Conservation (phyloP, 1,140 invertebrate genomes). For the Drosophila burlai region DNA sequence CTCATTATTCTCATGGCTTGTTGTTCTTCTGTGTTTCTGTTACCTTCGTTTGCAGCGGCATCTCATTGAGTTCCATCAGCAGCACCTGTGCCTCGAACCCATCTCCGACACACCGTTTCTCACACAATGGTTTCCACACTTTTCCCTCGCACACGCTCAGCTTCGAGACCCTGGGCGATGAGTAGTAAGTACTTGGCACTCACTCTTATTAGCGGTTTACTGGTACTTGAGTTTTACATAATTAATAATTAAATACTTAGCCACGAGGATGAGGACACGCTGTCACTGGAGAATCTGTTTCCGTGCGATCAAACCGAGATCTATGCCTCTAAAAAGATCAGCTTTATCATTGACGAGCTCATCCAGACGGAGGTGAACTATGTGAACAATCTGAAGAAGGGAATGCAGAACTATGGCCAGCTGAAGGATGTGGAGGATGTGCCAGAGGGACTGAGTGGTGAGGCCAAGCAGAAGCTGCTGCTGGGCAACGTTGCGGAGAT, state of each 20-base stretch:
- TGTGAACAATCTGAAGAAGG: constrained; percentile 76
- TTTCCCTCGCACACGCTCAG: constrained; percentile 75
- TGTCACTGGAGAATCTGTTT: constrained; percentile 82
- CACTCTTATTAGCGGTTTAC: background rate
- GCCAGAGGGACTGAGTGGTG: constrained; percentile 64
- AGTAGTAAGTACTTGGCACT: constrained; percentile 79
- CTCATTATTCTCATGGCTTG: constrained; percentile 21
- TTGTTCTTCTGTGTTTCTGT: constrained; percentile 36
- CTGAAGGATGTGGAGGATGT: constrained; percentile 57
- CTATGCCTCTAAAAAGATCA: constrained; percentile 81
- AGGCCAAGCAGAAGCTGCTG: constrained; percentile 54
- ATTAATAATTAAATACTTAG: constrained; percentile 31
- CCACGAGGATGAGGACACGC: constrained; percentile 81
- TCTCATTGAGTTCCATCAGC: constrained; percentile 68
- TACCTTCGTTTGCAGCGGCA: constrained; percentile 63
- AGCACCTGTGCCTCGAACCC: constrained; percentile 50
- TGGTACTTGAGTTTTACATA: background rate
- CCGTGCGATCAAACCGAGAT: constrained; percentile 84
- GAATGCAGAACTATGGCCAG: constrained; percentile 73
- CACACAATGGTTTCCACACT: constrained; percentile 71
- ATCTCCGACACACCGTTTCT: constrained; percentile 54
- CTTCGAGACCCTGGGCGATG: constrained; percentile 76
- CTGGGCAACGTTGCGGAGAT: constrained; percentile 75
- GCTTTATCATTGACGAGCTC: constrained; percentile 82
- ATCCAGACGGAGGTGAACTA: constrained; percentile 84